Base-by-base conservation (phyloP, 2,888 invertebrate genomes). In the Ceraclea dissimilis region DNA sequence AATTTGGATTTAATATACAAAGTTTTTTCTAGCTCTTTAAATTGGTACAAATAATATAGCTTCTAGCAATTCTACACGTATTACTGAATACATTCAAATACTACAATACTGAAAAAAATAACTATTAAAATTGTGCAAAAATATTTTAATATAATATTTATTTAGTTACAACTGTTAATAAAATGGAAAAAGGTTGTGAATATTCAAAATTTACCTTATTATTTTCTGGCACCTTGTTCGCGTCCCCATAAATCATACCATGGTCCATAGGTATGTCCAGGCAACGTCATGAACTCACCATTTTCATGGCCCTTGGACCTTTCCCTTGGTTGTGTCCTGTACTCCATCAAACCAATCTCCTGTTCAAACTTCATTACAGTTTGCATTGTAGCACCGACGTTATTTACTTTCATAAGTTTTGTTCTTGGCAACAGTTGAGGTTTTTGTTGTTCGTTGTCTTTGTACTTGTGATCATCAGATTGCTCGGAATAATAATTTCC, bases 161-260 rank as follows among this genome's bases (percentile, higher is more conserved):
- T 26, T 26, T 26, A 26, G 26, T 26, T 26, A 26, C 26, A 26
- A 10, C 26, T 26, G 26, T 26, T 26, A 26, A 26, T 26, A 10
- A 26, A 26, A 26, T 26, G 26, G 5, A 26, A 26, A 10, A 10
- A 26, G 26, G 4, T 26, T 26, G 4, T 26, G 26, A 16, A 44
- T 16, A 13, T 19, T 18, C 46, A 46, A n/a, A n/a, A 46, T 2
- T 5, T 57, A 54, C 50, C 57, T 54, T 44, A 2, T 57, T 49
- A 59, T 49, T 61, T 61, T 43, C 61, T 51, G 51, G 43, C 47
- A 43, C 53, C 59, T 31, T 56, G 59, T 70, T 88, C 88, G 56
- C 83, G 78, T 26, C 85, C 90, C 91, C 91, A 92, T 60, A 91
- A 79, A 72, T 92, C 91, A 67, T 90, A 91, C 91, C 91, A 91